Evolutionary conservation across 2,113 vertebrate species (phyloP).

Genomic region (Onychostruthus taczanowskii): DNA sequence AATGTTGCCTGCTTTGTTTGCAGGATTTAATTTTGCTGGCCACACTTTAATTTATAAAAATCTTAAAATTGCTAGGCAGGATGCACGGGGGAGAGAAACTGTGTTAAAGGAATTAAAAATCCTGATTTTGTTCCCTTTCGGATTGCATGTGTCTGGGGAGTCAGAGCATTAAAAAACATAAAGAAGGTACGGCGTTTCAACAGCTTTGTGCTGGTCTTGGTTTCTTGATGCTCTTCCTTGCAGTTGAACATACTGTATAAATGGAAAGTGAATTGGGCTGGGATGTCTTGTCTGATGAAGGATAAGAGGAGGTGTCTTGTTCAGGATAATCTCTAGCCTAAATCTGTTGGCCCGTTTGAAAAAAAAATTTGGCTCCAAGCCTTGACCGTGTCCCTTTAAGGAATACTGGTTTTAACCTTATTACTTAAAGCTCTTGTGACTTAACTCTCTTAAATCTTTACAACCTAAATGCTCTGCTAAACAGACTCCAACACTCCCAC

Average conservation of each 20-base stretch:
- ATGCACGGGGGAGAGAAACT: neutral
- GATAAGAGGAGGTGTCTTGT: neutral
- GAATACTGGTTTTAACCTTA: slow-evolving; percentile 49
- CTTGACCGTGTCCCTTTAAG: slow-evolving; percentile 8
- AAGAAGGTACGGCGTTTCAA: neutral
- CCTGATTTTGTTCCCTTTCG: neutral
- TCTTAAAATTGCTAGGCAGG: neutral
- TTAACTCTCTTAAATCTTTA: slow-evolving; percentile 51
- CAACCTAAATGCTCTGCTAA: neutral
- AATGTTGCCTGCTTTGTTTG: neutral
- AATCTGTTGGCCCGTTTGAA: neutral
- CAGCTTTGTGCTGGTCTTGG: neutral
- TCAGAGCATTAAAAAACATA: neutral
- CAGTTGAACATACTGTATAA: rapidly evolving
- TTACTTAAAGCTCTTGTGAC: slow-evolving; percentile 49
- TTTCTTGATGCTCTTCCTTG: neutral
- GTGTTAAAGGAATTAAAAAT: neutral
- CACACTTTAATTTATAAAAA: neutral
- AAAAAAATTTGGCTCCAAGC: neutral
- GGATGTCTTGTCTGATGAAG: neutral
- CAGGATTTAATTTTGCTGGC: neutral
- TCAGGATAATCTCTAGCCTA: neutral
- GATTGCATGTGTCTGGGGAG: neutral
- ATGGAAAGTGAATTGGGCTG: neutral
- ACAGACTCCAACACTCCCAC: neutral